Evolutionary conservation across 1,140 invertebrate genomes (phyloP).

Genomic region (Anoplophora glabripennis): DNA sequence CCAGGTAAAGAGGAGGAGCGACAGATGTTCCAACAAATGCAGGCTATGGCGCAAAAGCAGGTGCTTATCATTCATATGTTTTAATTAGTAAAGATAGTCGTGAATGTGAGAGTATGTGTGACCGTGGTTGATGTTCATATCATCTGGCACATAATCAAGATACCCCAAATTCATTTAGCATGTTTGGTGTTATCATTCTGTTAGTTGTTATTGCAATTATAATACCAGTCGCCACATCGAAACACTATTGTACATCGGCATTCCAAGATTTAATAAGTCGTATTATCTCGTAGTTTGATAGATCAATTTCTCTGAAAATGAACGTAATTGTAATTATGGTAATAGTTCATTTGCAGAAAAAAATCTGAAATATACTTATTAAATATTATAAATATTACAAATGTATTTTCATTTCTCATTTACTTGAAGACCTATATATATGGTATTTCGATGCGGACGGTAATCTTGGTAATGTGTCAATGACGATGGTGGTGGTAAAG

Average conservation of each 20-base stretch:
- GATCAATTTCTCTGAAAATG: too few species aligned
- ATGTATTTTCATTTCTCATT: constrained; percentile 1
- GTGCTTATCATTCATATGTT: constrained; percentile 61
- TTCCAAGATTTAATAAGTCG: too few species aligned
- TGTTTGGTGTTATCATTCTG: constrained; percentile 36
- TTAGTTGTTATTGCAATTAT: constrained; percentile 9
- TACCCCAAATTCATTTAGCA: constrained; percentile 34
- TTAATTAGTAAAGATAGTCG: constrained; percentile 15
- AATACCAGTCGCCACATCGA: constrained; percentile 11
- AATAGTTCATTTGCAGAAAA: too few species aligned
- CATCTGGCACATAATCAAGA: constrained; percentile 43
- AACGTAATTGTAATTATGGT: too few species aligned
- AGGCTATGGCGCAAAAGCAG: constrained; percentile 93
- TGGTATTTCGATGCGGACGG: constrained; percentile 15
- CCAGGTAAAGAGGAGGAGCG: constrained; percentile 91
- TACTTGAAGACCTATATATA: background rate
- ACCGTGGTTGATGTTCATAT: constrained; percentile 34
- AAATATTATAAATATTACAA: background rate
- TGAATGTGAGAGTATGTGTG: constrained; percentile 33
- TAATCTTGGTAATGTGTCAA: constrained; percentile 39
- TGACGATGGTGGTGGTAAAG: constrained; percentile 39
- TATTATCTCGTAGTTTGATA: too few species aligned
- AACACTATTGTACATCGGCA: background rate
- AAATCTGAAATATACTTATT: too few species aligned
- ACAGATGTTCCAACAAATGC: constrained; percentile 94